Evolutionary conservation across 2,888 invertebrate genomes (phyloP), one percentile per base, ranked within the genome.

Genomic region (Drosophila multiciliata): DNA sequence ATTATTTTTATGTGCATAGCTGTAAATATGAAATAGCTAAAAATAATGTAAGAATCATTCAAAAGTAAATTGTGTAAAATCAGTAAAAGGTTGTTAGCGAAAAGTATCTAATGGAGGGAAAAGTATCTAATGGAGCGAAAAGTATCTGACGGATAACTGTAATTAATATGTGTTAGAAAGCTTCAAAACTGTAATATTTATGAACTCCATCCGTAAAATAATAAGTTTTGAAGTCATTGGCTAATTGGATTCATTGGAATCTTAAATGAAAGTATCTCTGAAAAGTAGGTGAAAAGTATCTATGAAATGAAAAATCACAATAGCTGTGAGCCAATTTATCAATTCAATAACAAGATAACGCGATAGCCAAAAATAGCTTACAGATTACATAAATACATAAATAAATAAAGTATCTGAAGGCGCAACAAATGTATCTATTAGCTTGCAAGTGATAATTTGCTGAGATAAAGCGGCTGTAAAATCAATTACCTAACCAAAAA

Each of bases 341-440:
- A 29, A 11, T 17, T 6, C 17, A 17, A 17, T 29, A 29, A 17
- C 7, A 29, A 23, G 23, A 23, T 45, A 45, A 45, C 23, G 8
- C 23, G 45, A 45, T 45, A 23, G 45, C 45, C 45, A 45, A 20
- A 1, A 20, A 15, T 15, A 33, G 23, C 9, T 35, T 15, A 33
- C 7, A n/a, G 8, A 8, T 53, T n/a, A 20, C 15, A 35, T 33
- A 33, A 53, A 35, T 8, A 15, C 53, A 33, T 9, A 17, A 9
- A 26, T 11, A 20, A 20, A 7, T 1, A 45, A 42, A 45, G 58
- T 33, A 45, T 33, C 42, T 57, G 4, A 3, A 33, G 32, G 1
- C 29, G 40, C 12, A 23, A 32, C 6, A n/a, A 62, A 42, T 32
- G 42, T 42, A 42, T 62, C 60, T 60, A 29, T 8, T 17, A 23